Base-by-base conservation (phyloP, 2,113 vertebrate genomes). In the Mirza zaza region DNA sequence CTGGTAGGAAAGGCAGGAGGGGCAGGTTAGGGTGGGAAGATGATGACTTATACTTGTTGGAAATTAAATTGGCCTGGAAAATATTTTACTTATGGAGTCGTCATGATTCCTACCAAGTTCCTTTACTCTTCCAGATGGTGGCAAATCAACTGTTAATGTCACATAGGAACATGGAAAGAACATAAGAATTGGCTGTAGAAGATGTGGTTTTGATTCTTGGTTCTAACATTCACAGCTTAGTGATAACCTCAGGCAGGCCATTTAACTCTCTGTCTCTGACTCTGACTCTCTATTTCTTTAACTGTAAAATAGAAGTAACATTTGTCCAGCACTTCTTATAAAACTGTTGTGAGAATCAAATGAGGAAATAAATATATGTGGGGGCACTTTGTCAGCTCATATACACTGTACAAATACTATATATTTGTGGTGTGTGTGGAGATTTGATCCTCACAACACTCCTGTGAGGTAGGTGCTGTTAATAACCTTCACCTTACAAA, bases 1-100 rank as follows among this genome's bases (percentile, higher is more conserved):
- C n/a, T 90, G 59, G 18, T 81, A n/a, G 36, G 39, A 48, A 87
- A 84, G 70, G 36, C 45, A 55, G 86, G 77, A 92, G 42, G 55
- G n/a, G 73, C 79, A 96, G 52, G 23, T 55, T 76, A n/a, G 82
- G 59, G 39, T 89, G 61, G 59, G 67, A 86, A 86, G 81, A 63
- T 83, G 79, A 75, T 89, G 86, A 82, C 75, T 90, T 77, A 67
- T 3, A 34, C 42, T 73, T 90, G 63, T 45, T 89, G 68, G 90
- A 95, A 86, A 86, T 85, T 88, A 93, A 85, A 48, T 52, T 96
- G 90, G 36, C 59, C 32, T 71, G 68, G 84, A 92, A 67, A 82
- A 86, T 91, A 73, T 39, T 92, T 96, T 91, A 70, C 68, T n/a
- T 59, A 13, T 87, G 81, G 55, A 90, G 75, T 96, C 90, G 84